These are phyloP conservation scores for Tragelaphus strepsiceros DNA, from an alignment of 2,113 vertebrate species.

Conservation along the genomic window DNA sequence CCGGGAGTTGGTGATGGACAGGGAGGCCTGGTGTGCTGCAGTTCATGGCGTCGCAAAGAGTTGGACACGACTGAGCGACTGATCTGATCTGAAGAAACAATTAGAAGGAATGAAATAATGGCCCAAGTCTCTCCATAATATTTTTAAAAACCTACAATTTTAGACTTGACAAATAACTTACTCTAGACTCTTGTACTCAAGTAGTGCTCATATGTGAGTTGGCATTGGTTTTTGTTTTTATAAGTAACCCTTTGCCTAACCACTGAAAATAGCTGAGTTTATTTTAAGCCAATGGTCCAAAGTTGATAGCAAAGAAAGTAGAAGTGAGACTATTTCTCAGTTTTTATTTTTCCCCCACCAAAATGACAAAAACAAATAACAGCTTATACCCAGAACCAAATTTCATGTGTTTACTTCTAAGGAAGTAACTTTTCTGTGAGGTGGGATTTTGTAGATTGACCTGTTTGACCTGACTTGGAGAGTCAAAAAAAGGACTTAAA, in stretches of 20 bases:
- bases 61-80: too few species aligned
- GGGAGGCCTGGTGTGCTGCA: too few species aligned
- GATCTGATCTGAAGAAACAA: background rate
- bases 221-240: conserved; percentile 55
- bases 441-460: background rate
- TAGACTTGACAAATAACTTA: background rate
- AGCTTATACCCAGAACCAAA: background rate
- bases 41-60: too few species aligned
- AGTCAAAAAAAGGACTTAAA: background rate
- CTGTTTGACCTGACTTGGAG: background rate
- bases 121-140: background rate
- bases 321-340: background rate
- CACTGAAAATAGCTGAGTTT: conserved; percentile 40
- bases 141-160: background rate
- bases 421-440: background rate
- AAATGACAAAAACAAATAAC: background rate
- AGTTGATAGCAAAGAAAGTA: conserved; percentile 21
- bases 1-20: too few species aligned
- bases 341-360: background rate
- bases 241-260: conserved; percentile 27
- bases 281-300: conserved; percentile 45
- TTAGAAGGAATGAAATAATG: background rate
- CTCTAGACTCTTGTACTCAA: background rate
- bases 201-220: background rate
- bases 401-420: background rate